Evolutionary conservation across 2,113 vertebrate species (phyloP).

Genomic region (Aix galericulata): DNA sequence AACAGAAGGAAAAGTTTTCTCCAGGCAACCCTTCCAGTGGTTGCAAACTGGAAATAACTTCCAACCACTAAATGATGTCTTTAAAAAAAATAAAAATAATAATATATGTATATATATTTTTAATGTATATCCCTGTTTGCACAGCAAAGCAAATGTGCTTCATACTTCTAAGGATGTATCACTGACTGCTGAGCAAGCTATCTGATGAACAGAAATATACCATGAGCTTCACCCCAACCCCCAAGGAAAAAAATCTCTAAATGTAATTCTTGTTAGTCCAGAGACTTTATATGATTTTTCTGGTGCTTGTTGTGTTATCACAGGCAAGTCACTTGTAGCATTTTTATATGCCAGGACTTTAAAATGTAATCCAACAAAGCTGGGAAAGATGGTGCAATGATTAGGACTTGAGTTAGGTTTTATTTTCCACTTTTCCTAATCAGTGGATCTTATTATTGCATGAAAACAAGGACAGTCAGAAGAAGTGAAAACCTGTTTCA

Average conservation of each 20-base stretch:
- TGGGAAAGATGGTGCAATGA: neutral
- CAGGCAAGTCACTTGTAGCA: neutral
- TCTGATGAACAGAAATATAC: neutral
- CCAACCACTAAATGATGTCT: slow-evolving; percentile 72
- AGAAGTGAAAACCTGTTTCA: neutral
- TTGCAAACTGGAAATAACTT: slow-evolving; percentile 78
- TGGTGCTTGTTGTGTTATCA: neutral
- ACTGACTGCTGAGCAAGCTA: slow-evolving; percentile 34
- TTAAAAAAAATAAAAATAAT: neutral
- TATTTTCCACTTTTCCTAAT: neutral
- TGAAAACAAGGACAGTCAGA: neutral
- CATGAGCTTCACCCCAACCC: neutral
- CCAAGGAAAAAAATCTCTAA: neutral
- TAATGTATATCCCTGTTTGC: slow-evolving; percentile 67
- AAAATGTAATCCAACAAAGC: neutral
- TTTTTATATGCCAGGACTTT: neutral
- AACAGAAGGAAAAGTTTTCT: slow-evolving; percentile 77
- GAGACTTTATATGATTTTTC: neutral
- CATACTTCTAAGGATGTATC: slow-evolving; percentile 48
- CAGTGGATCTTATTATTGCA: neutral
- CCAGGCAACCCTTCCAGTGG: slow-evolving; percentile 68
- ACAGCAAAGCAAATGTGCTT: slow-evolving; percentile 48
- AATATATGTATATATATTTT: neutral
- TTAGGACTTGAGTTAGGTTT: neutral
- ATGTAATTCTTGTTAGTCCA: neutral